phyloP scores from a whole-genome alignment of 2,113 vertebrate genomes.

The Felis catus region F.catus_Fca126_mat1.0 CM031416.1:78436001-78436500 shows the following conservation, averaged over 20 bases:
- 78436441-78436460: too few relatives aligned
- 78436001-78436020: not conserved
- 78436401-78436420: not conserved
- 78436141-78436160: slow-evolving; percentile 22
- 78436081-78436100: not conserved
- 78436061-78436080: slow-evolving; percentile 3
- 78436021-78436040: slow-evolving; percentile 47
- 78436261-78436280: not conserved
- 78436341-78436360: not conserved
- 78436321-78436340: not conserved
- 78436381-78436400: not conserved
- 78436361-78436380: not conserved
- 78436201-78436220: not conserved
- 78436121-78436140: slow-evolving; percentile 46
- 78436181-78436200: not conserved
- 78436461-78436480: too few relatives aligned
- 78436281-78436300: not conserved
- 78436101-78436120: not conserved
- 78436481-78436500: too few relatives aligned
- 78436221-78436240: not conserved
- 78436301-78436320: not conserved
- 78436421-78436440: too few relatives aligned
- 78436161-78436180: not conserved
- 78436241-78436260: not conserved
- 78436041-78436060: not conserved